These are phyloP conservation scores for Menidia menidia DNA, from an alignment of 2,797 vertebrate genomes.

Conservation along the genomic window DNA sequence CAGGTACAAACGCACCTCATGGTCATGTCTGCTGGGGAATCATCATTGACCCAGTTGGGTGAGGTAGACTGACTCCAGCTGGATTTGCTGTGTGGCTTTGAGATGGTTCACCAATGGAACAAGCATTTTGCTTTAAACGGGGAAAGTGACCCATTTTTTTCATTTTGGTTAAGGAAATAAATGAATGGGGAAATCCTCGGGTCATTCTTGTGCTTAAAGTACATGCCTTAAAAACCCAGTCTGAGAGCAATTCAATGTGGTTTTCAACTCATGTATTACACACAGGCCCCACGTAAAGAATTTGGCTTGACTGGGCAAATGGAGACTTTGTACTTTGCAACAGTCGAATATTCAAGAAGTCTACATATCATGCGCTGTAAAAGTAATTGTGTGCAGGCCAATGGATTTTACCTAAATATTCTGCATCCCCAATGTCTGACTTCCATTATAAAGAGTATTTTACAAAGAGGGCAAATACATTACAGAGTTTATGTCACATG, in stretches of 20 bases:
- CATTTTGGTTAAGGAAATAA: background rate
- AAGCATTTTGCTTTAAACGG: background rate
- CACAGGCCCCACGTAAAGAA: background rate
- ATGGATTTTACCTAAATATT: conserved; percentile 52
- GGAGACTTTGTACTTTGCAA: conserved; percentile 19
- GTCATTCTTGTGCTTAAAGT: background rate
- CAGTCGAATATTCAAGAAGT: conserved; percentile 36
- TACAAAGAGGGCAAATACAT: conserved; percentile 70
- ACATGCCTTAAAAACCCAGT: background rate
- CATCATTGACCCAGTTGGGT: background rate
- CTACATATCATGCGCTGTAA: conserved; percentile 29
- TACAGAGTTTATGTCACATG: conserved; percentile 69
- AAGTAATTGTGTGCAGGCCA: conserved; percentile 16
- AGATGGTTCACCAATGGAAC: background rate
- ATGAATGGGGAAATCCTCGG: background rate
- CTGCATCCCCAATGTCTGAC: conserved; percentile 39
- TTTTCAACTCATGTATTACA: background rate
- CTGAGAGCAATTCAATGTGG: background rate
- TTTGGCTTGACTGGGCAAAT: background rate
- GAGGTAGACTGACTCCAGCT: background rate
- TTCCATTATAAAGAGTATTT: conserved; percentile 58
- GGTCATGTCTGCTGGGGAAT: background rate
- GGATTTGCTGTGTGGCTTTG: background rate
- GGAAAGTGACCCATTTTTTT: background rate
- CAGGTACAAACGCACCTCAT: background rate